Conservation (phyloP, 2,888 invertebrate genomes). For the Napeogenes inachia region DNA sequence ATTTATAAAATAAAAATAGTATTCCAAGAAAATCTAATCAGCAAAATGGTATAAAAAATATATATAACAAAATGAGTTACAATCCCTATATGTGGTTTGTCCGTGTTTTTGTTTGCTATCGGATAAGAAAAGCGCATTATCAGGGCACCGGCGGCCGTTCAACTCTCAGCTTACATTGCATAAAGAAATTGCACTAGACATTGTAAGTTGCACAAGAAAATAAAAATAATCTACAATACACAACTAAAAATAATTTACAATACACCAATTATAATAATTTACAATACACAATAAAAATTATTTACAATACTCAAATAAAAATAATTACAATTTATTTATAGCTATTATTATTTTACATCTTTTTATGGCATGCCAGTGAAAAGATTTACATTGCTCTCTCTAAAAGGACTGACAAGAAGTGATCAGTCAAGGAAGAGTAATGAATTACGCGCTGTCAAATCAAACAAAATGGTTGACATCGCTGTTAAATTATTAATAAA, state of each 20-base stretch:
- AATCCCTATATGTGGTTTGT: neutral
- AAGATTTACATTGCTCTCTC: slow-evolving; percentile 23
- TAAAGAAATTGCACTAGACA: neutral
- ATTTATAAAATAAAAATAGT: no score
- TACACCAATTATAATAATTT: neutral
- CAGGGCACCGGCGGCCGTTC: slow-evolving; percentile 44
- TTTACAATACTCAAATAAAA: neutral
- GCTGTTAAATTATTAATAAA: slow-evolving; percentile 23
- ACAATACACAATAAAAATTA: neutral
- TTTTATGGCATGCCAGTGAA: slow-evolving; percentile 6
- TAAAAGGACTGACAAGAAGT: slow-evolving; percentile 23
- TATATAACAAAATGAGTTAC: neutral
- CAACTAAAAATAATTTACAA: neutral
- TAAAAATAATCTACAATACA: neutral
- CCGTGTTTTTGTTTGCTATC: slow-evolving; percentile 35
- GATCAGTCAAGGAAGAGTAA: slow-evolving; percentile 27
- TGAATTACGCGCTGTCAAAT: slow-evolving; percentile 24
- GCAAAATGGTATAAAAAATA: no score
- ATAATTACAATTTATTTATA: neutral
- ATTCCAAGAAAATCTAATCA: no score
- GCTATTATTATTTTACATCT: neutral
- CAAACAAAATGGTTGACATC: slow-evolving; percentile 25
- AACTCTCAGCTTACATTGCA: slow-evolving; percentile 28
- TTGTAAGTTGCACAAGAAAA: slow-evolving; percentile 3
- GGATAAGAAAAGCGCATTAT: slow-evolving; percentile 44